These are phyloP conservation scores for Adelphocoris suturalis DNA, from an alignment of 2,888 invertebrate genomes.

Conservation along the genomic window DNA sequence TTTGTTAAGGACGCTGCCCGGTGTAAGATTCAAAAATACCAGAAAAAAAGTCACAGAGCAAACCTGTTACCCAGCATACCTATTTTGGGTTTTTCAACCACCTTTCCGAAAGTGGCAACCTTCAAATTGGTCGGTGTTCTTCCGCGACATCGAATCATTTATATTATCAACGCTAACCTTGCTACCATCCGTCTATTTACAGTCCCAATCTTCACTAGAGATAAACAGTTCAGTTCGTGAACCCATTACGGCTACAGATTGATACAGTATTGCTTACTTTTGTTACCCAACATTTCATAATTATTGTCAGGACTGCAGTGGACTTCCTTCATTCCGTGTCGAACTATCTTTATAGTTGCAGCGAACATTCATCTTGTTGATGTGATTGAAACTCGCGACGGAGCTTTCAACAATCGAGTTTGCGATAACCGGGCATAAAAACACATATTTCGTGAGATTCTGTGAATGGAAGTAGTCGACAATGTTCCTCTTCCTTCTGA, in stretches of 20 bases:
- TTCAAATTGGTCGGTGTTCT: not conserved
- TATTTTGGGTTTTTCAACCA: too few species aligned
- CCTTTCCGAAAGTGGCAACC: not conserved
- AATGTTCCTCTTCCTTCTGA: not conserved
- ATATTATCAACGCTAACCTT: conserved; percentile 1
- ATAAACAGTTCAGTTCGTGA: not conserved
- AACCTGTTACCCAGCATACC: too few species aligned
- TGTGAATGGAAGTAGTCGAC: conserved; percentile 1
- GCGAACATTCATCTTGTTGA: too few species aligned
- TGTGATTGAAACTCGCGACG: too few species aligned
- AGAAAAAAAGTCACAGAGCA: too few species aligned
- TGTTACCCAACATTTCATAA: not conserved
- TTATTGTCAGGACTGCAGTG: not conserved
- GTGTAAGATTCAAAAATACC: too few species aligned
- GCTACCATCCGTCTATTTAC: conserved; percentile 5
- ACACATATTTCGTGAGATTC: not conserved
- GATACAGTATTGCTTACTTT: not conserved
- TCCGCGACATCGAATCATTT: not conserved
- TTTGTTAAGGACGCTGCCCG: too few species aligned
- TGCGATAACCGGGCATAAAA: too few species aligned
- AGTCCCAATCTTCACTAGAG: conserved; percentile 9
- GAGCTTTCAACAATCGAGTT: too few species aligned
- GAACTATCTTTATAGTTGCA: too few species aligned
- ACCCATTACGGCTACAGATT: not conserved
- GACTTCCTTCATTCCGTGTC: too few species aligned